Conservation (phyloP, 2,888 invertebrate species). For the Eupithecia subfuscata region DNA sequence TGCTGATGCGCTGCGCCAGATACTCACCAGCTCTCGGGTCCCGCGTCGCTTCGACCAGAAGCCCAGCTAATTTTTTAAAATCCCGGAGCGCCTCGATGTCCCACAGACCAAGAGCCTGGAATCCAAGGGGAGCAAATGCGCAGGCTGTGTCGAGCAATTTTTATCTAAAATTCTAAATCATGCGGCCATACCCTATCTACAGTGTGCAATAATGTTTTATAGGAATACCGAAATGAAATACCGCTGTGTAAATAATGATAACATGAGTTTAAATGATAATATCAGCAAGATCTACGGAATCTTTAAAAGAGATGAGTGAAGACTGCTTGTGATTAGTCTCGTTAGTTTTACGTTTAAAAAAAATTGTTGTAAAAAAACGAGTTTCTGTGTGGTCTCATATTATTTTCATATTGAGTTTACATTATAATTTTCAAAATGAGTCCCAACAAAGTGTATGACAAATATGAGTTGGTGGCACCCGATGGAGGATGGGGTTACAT, state of each 20-base stretch:
- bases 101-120: no score
- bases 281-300: background rate
- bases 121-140: no score
- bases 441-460: conserved; percentile 45
- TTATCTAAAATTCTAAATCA: background rate
- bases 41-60: no score
- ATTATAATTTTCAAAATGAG: conserved; percentile 24
- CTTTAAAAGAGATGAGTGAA: conserved; percentile 8
- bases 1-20: no score
- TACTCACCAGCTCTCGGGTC: no score
- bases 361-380: background rate
- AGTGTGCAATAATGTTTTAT: background rate
- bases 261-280: conserved; percentile 7
- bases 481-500: conserved; percentile 90
- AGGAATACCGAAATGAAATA: background rate
- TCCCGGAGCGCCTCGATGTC: no score
- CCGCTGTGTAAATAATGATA: conserved; percentile 40
- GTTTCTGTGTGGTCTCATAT: background rate
- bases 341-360: background rate
- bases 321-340: conserved; percentile 12
- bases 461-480: conserved; percentile 71
- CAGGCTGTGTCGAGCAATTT: background rate
- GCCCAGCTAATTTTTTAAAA: no score
- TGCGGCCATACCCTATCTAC: background rate
- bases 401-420: background rate